Evolutionary conservation across 1,140 invertebrate genomes (phyloP), one percentile per base, ranked within the genome.

Genomic region (Leptopilina clavipes): DNA sequence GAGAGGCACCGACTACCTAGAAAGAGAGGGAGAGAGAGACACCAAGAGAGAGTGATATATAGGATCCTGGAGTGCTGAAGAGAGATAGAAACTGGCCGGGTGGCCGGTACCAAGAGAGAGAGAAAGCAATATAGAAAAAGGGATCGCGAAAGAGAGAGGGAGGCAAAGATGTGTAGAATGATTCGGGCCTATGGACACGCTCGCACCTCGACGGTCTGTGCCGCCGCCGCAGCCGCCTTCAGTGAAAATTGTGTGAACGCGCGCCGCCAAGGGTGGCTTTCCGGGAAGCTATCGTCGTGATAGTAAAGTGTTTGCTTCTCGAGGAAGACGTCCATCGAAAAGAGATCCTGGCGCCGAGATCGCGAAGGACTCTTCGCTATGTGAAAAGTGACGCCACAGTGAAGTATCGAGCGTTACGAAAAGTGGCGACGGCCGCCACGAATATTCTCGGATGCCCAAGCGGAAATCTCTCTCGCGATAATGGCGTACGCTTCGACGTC

Each of bases 181-280:
- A 87, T 86, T 86, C 80, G 83, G 79, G 80, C 74, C 80, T 83
- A 81, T 73, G 84, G 86, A 83, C 86, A 84, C 81, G 83, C 83
- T 83, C 82, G 82, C 82, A 85, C 80, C 84, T 87, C 83, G 84
- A 82, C 76, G 80, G 78, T 81, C 79, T 79, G 81, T 79, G 81
- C 71, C 79, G 76, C 80, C 25, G 75, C 77, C 81, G 78, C 72
- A 75, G 79, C 79, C 79, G 73, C 75, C 78, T 78, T 76, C 78
- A 80, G 84, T 82, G 84, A 85, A 86, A 88, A 86, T 88, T 80
- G 82, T 83, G 83, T 84, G 81, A 81, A 85, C 83, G 85, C 82
- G 77, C 75, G 72, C 70, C 22, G 37, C 44, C 70, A 79, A 78
- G 79, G 79, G 78, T 78, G 79, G 76, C 82, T 86, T 87, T 86